Evolutionary conservation across 2,113 vertebrate genomes (phyloP).

Genomic region (Colaptes auratus): DNA sequence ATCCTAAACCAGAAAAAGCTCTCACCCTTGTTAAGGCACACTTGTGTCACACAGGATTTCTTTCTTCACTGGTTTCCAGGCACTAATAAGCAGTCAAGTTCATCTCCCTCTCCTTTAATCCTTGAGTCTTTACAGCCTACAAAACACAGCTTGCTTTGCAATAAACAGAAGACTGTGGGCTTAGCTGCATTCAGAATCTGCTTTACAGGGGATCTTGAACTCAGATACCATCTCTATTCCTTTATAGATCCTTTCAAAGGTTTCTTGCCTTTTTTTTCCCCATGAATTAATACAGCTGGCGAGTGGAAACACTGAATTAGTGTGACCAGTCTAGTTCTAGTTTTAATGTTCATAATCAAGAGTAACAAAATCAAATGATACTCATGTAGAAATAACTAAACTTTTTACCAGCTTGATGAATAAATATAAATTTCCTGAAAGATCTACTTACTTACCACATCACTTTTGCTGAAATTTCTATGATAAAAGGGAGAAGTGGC

Average conservation of each 20-base stretch:
- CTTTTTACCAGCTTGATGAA: background rate
- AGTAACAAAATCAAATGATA: background rate
- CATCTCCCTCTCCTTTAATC: background rate
- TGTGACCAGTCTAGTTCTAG: background rate
- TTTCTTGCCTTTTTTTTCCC: background rate
- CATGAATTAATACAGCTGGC: background rate
- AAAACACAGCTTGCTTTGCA: background rate
- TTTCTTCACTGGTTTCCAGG: background rate
- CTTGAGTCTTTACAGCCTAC: background rate
- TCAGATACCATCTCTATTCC: background rate
- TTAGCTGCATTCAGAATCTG: background rate
- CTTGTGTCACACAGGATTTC: background rate
- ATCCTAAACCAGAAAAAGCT: background rate
- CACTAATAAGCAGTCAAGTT: background rate
- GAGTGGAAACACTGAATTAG: background rate
- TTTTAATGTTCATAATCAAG: background rate
- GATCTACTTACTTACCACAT: slow-evolving; percentile 14
- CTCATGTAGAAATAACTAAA: background rate
- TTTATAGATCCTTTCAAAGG: background rate
- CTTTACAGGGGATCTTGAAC: background rate
- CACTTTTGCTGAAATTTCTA: background rate
- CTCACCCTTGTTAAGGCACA: background rate
- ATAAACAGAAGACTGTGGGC: background rate
- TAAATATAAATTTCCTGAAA: slow-evolving; percentile 40
- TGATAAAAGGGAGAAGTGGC: background rate